These are phyloP conservation scores for Ypsolopha scabrella DNA, from an alignment of 2,888 invertebrate species.

Conservation along the genomic window DNA sequence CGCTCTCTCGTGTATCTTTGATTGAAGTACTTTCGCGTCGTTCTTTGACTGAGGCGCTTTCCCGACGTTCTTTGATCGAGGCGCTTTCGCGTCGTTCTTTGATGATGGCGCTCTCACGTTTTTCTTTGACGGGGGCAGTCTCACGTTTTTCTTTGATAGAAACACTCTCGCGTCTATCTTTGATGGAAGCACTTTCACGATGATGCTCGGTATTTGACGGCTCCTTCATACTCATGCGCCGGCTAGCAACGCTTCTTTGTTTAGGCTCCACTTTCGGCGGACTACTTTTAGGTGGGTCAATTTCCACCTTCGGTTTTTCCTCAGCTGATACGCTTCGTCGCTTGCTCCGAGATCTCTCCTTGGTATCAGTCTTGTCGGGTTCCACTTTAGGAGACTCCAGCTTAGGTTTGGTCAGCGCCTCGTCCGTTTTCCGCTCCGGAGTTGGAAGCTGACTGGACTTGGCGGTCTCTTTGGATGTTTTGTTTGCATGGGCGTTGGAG, in stretches of 20 bases:
- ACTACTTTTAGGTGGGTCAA: slow-evolving; percentile 57
- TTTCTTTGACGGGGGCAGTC: background rate
- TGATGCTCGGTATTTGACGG: slow-evolving; percentile 20
- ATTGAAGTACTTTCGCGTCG: too few relatives aligned
- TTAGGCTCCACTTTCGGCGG: slow-evolving; percentile 53
- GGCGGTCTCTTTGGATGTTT: slow-evolving; percentile 70
- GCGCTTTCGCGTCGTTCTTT: background rate
- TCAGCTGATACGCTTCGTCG: slow-evolving; percentile 29
- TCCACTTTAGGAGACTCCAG: slow-evolving; percentile 4
- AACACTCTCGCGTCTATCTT: background rate
- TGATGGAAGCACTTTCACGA: slow-evolving; percentile 14
- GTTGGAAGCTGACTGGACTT: slow-evolving; percentile 71
- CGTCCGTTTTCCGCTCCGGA: slow-evolving; percentile 74
- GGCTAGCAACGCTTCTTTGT: slow-evolving; percentile 32
- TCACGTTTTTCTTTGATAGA: slow-evolving; percentile 17
- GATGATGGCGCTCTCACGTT: background rate
- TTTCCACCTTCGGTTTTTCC: too few relatives aligned
- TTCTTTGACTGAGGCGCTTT: too few relatives aligned
- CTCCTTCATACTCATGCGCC: slow-evolving; percentile 7
- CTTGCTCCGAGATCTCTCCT: slow-evolving; percentile 21
- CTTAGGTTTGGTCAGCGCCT: slow-evolving; percentile 51
- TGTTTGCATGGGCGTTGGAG: slow-evolving; percentile 31
- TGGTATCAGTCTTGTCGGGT: slow-evolving; percentile 30
- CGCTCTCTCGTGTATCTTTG: too few relatives aligned
- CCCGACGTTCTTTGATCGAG: background rate